Evolutionary conservation across 92 coral and sea anemone genomes (phyloP).

Genomic region (Plumapathes pennacea): DNA sequence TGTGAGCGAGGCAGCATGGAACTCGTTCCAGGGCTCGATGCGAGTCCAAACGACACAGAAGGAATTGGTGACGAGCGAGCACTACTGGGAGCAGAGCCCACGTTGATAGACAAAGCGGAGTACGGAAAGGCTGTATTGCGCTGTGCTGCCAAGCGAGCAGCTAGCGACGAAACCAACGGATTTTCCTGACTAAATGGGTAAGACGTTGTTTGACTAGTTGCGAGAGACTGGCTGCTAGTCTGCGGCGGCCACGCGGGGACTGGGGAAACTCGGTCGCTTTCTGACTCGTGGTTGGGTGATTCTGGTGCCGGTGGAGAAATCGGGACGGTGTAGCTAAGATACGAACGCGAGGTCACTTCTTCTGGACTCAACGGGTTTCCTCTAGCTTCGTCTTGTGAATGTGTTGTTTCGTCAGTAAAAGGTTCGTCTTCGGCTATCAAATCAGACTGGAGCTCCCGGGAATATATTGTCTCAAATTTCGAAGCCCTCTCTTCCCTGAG

Average conservation of each 20-base stretch:
- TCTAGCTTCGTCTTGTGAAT: no score
- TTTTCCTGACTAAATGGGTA: neutral
- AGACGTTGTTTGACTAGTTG: neutral
- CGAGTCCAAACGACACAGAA: slow-evolving; percentile 18
- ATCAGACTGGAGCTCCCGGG: no score
- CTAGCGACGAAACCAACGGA: slow-evolving; percentile 9
- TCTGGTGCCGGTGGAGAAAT: slow-evolving; percentile 95
- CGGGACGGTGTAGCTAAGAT: slow-evolving; percentile 71
- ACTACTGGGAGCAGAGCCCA: slow-evolving; percentile 88
- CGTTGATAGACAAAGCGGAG: slow-evolving; percentile 79
- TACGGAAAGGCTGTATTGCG: slow-evolving; percentile 72
- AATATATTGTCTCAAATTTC: no score
- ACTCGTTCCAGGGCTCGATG: slow-evolving; percentile 67
- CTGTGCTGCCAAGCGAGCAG: slow-evolving; percentile 43
- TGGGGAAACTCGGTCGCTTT: slow-evolving; percentile 64
- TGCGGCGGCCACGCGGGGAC: slow-evolving; percentile 67
- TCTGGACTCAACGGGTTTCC: slow-evolving; percentile 7
- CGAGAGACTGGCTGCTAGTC: slow-evolving; percentile 5
- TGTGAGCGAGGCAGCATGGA: slow-evolving; percentile 72
- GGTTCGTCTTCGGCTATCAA: no score
- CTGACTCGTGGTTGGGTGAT: slow-evolving; percentile 68
- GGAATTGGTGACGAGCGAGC: slow-evolving; percentile 95
- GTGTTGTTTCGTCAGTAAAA: no score
- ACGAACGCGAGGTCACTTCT: slow-evolving; percentile 16
- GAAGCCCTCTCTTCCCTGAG: no score